Evolutionary conservation across 1,140 invertebrate species (phyloP).

Genomic region (Phortica variegata): DNA sequence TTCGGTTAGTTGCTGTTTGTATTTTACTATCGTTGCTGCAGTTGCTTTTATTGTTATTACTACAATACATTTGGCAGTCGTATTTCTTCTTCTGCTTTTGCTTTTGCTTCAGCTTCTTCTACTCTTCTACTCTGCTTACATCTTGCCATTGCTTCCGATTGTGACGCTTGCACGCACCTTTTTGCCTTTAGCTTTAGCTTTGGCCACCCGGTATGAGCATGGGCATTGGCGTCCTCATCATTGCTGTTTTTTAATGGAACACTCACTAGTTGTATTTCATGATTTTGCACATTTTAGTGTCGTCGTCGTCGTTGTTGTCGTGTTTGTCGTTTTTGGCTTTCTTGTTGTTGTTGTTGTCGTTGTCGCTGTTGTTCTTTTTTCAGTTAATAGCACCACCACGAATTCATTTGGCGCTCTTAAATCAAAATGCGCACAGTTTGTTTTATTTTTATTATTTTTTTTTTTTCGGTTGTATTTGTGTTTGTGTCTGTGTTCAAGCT

Average conservation of each 20-base stretch:
- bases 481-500: constrained; percentile 8
- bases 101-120: constrained; percentile 3
- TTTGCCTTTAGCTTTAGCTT: constrained; percentile 38
- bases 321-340: too few relatives aligned
- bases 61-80: constrained; percentile 51
- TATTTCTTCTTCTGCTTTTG: constrained; percentile 38
- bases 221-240: too few relatives aligned
- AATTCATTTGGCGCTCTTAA: constrained; percentile 45
- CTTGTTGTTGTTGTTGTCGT: too few relatives aligned
- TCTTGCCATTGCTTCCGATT: too few relatives aligned
- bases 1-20: constrained; percentile 20
- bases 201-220: constrained; percentile 11
- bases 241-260: constrained; percentile 38
- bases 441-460: constrained; percentile 1
- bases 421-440: constrained; percentile 38
- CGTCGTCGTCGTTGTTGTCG: too few relatives aligned
- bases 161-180: constrained; percentile 34
- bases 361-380: too few relatives aligned
- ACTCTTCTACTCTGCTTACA: too few relatives aligned
- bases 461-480: background rate
- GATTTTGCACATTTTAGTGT: too few relatives aligned
- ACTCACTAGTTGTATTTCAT: constrained; percentile 30
- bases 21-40: constrained; percentile 7
- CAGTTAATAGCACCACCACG: constrained; percentile 26
- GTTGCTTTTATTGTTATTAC: constrained; percentile 53